Conservation (phyloP, 2,888 invertebrate species). For the Spilarctia lutea region DNA sequence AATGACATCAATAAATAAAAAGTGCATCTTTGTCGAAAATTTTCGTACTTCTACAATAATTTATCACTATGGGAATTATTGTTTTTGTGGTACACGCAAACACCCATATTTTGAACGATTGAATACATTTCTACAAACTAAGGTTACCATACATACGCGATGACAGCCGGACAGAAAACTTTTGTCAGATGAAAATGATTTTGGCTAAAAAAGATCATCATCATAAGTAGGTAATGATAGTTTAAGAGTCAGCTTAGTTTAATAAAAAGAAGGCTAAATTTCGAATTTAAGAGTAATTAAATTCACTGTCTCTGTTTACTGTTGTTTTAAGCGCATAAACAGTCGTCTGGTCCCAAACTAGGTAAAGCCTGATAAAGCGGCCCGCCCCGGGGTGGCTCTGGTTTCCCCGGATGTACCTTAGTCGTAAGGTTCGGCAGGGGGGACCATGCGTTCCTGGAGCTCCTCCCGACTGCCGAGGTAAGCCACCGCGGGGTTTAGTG, state of each 20-base stretch:
- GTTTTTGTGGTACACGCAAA: constrained; percentile 33
- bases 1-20: background rate
- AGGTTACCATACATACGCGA: constrained; percentile 23
- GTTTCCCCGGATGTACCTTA: too few species aligned
- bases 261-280: background rate
- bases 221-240: too few species aligned
- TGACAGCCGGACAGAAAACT: background rate
- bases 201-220: background rate
- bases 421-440: too few species aligned
- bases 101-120: constrained; percentile 33
- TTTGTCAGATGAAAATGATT: background rate
- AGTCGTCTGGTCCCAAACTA: too few species aligned
- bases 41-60: constrained; percentile 41
- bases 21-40: constrained; percentile 33
- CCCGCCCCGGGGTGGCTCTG: too few species aligned
- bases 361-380: too few species aligned
- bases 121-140: constrained; percentile 35
- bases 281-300: background rate
- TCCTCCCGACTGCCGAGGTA: too few species aligned
- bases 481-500: too few species aligned
- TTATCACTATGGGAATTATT: constrained; percentile 49
- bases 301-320: too few species aligned
- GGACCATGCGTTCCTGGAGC: too few species aligned
- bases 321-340: too few species aligned
- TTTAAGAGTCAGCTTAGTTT: background rate